phyloP scores from a whole-genome alignment of 64 coral and sea anemone species.

The Platygyra sinensis region DNA sequence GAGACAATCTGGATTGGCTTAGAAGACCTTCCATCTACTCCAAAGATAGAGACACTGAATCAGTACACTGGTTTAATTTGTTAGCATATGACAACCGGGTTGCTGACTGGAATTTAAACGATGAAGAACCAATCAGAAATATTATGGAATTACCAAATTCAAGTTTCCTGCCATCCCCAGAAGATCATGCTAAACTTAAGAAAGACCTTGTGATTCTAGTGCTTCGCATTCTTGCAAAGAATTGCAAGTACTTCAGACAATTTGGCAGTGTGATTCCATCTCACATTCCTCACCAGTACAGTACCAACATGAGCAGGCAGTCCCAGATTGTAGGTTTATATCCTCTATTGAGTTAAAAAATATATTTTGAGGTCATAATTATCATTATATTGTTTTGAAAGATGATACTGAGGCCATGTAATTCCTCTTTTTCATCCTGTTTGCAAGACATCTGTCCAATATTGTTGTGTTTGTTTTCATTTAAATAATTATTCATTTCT shows the following conservation, averaged over 20 bases:
- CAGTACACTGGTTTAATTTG: slow-evolving; percentile 31
- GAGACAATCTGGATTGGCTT: slow-evolving; percentile 27
- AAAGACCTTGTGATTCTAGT: slow-evolving; percentile 18
- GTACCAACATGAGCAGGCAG: not conserved
- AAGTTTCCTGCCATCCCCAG: not conserved
- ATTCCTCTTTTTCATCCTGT: too few relatives aligned
- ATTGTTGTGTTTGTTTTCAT: too few relatives aligned
- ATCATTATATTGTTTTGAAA: too few relatives aligned
- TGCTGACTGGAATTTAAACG: slow-evolving; percentile 9
- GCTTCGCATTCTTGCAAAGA: too few relatives aligned
- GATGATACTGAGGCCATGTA: too few relatives aligned
- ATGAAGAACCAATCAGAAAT: not conserved
- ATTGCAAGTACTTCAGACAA: too few relatives aligned
- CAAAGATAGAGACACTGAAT: slow-evolving; percentile 8
- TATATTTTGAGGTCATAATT: too few relatives aligned
- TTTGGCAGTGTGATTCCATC: too few relatives aligned
- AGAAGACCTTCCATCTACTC: slow-evolving; percentile 28
- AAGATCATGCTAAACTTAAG: slow-evolving; percentile 21
- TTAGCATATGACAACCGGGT: slow-evolving; percentile 27
- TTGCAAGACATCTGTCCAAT: too few relatives aligned
- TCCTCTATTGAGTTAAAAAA: not conserved
- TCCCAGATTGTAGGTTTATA: not conserved
- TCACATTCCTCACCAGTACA: not conserved
- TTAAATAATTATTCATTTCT: too few relatives aligned
- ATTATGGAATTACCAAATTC: slow-evolving; percentile 8